Percentiles rank a stretch among this genome's conserved stretches.
Evolutionary conservation across 2,797 vertebrate species (phyloP).

Genomic region (Bucorvus abyssinicus): DNA sequence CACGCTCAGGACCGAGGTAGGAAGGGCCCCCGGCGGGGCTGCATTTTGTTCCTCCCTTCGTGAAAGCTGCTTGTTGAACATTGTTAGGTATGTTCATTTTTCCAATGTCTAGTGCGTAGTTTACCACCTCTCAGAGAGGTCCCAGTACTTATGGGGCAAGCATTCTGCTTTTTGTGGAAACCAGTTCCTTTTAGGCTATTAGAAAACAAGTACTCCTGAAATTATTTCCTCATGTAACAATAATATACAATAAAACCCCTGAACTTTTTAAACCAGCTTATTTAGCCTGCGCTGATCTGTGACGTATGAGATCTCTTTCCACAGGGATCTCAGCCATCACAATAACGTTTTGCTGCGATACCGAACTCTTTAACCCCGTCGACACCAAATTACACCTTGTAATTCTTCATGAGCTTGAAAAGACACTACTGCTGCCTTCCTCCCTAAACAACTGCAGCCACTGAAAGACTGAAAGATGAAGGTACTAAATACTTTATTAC

Average conservation of each 20-base stretch:
- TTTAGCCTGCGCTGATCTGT: neutral
- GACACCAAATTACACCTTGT: neutral
- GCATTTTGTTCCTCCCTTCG: neutral
- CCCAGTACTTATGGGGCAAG: fast-evolving
- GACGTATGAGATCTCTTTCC: neutral
- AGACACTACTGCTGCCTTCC: neutral
- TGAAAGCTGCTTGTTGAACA: neutral
- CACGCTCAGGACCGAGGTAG: neutral
- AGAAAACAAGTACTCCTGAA: neutral
- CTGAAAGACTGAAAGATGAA: neutral
- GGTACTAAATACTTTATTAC: neutral
- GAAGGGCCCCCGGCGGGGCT: neutral
- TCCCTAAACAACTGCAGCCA: neutral
- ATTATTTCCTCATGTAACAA: neutral
- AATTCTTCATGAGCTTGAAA: neutral
- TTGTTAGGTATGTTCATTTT: fast-evolving
- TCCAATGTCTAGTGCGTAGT: fast-evolving
- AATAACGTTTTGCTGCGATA: neutral
- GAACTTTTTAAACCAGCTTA: neutral
- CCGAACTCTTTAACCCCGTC: neutral
- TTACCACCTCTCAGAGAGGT: neutral
- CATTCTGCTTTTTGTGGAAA: neutral
- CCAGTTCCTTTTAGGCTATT: neutral
- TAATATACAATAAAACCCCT: neutral
- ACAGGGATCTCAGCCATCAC: no score